phyloP scores from a whole-genome alignment of 2,888 invertebrate genomes.

The Cynaeus angustus region DNA sequence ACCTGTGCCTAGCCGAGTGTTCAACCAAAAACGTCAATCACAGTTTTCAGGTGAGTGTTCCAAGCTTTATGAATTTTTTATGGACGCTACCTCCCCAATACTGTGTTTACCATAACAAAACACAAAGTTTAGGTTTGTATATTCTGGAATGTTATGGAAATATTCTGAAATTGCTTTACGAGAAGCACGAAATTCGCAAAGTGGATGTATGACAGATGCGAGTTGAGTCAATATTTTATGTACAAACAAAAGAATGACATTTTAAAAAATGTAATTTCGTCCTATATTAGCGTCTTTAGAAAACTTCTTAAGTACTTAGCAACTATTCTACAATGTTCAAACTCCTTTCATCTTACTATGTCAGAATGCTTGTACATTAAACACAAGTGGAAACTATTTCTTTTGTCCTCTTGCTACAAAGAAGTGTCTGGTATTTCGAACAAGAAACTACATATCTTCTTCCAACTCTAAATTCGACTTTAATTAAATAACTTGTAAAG shows the following conservation, averaged over 20 bases:
- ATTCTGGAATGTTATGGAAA: background rate
- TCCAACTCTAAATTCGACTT: slow-evolving; percentile 1
- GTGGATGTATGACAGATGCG: background rate
- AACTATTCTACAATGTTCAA: too few species aligned
- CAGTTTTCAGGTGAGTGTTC: slow-evolving; percentile 85
- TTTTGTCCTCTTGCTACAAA: too few species aligned
- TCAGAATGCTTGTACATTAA: too few species aligned
- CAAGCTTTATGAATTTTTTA: slow-evolving; percentile 24
- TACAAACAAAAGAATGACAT: background rate
- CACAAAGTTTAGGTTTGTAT: background rate
- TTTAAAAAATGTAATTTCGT: too few species aligned
- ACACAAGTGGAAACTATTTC: too few species aligned
- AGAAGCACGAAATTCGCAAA: background rate
- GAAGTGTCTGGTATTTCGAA: background rate
- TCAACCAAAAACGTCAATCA: slow-evolving; percentile 90
- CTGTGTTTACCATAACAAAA: slow-evolving; percentile 7
- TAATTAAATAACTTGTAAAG: slow-evolving; percentile 5
- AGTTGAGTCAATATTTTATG: background rate
- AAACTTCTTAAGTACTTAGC: too few species aligned
- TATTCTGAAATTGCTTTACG: background rate
- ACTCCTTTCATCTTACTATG: too few species aligned
- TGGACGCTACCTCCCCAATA: background rate
- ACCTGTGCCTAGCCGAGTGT: slow-evolving; percentile 90
- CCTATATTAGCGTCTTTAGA: too few species aligned
- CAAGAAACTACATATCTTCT: too few species aligned